These are phyloP conservation scores for Acanthopleura granulata DNA, from an alignment of 2,888 invertebrate species.

Conservation along the genomic window DNA sequence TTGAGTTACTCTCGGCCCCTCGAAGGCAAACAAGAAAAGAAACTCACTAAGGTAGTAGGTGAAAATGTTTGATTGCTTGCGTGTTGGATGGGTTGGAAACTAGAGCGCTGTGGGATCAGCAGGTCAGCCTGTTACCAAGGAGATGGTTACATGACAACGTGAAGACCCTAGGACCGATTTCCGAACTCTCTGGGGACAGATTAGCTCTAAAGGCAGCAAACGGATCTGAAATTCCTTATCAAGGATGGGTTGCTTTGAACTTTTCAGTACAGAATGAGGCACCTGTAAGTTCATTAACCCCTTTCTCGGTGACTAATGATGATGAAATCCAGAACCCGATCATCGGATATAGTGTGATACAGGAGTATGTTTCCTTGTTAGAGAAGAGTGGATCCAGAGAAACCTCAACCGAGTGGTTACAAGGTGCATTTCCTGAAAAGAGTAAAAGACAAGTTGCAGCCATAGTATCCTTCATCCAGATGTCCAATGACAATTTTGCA, in stretches of 20 bases:
- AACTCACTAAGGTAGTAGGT: slow-evolving; percentile 17
- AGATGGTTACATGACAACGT: neutral
- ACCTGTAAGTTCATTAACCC: neutral
- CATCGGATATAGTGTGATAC: slow-evolving; percentile 22
- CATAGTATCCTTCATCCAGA: neutral
- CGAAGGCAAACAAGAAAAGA: neutral
- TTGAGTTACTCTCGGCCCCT: slow-evolving; percentile 1
- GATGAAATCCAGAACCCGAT: slow-evolving; percentile 15
- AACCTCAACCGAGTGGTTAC: slow-evolving; percentile 6
- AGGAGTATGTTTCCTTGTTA: slow-evolving; percentile 19
- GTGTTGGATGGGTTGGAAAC: slow-evolving; percentile 10
- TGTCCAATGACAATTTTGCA: neutral
- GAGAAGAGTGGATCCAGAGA: neutral
- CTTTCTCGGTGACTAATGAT: slow-evolving; percentile 3
- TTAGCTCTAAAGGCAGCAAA: slow-evolving; percentile 17
- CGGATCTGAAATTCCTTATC: slow-evolving; percentile 15
- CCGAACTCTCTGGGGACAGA: slow-evolving; percentile 14
- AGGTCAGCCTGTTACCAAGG: neutral
- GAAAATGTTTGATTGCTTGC: slow-evolving; percentile 16
- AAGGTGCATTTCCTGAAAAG: neutral
- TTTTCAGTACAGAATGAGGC: neutral
- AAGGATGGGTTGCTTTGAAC: slow-evolving; percentile 16
- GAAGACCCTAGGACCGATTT: slow-evolving; percentile 1
- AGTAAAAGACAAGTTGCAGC: neutral
- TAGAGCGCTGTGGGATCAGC: slow-evolving; percentile 20